Evolutionary conservation across 2,888 invertebrate genomes (phyloP), one percentile per base, ranked within the genome.

Genomic region (Campaea margaritaria): DNA sequence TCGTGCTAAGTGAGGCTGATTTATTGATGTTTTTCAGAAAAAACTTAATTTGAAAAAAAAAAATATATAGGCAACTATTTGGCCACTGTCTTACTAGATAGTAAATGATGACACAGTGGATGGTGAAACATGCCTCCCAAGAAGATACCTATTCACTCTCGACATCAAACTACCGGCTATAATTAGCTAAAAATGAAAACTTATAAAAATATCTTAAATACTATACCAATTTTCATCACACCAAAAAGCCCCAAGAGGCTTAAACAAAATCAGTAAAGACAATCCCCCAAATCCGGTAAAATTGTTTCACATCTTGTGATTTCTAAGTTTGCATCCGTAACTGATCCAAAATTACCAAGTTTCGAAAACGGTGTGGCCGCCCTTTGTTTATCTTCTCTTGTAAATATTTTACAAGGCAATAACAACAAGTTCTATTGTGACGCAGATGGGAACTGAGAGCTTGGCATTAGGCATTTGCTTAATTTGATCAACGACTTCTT

Each of bases 321-420:
- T 65, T 58, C 61, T 55, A 58, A 61, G 58, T 64, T 62, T 8
- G 15, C 28, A 62, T 58, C 53, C 49, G 28, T 42, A 56, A 61
- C 58, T 58, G 55, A 64, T 62, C 62, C 53, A 38, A 48, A 59
- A 55, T 61, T 47, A 53, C 43, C 12, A 46, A 63, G 61, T 65
- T 58, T 54, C 28, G 31, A 44, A n/a, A 31, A 41, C 34, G 10
- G 43, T 31, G 15, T 44, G n/a, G 21, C 53, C 28, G 51, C 38
- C 41, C 43, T 36, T 43, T 62, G 53, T 62, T 53, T 62, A 60
- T 38, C n/a, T 34, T 41, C n/a, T n/a, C 45, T 52, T 47, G 58
- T 52, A 47, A 52, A 52, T 52, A 51, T 43, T 58, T 12, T 46
- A 58, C 46, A 34, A 51, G 34, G 45, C 31, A 57, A 49, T 50